A percentile compares a stretch with the other conserved stretches of the same genome.
Evolutionary conservation across 2,888 invertebrate species (phyloP).

Genomic region (Hipparchia semele): DNA sequence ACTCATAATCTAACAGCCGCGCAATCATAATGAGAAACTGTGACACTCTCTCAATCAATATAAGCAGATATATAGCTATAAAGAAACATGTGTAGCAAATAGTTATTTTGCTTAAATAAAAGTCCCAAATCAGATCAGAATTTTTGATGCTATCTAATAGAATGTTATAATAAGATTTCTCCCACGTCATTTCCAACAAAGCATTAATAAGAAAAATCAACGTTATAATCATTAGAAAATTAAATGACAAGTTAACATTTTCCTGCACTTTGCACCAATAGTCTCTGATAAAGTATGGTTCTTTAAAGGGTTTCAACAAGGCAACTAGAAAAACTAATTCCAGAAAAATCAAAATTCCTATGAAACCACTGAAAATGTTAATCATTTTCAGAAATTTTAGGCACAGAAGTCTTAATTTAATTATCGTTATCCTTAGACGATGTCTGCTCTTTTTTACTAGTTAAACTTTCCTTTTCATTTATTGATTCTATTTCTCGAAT

Average conservation of each 20-base stretch:
- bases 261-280: conserved; percentile 52
- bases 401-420: background rate
- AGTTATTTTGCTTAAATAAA: conserved; percentile 53
- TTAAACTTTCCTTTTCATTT: conserved; percentile 22
- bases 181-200: conserved; percentile 55
- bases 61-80: conserved; percentile 52
- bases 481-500: conserved; percentile 17
- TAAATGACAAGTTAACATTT: conserved; percentile 41
- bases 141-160: conserved; percentile 49
- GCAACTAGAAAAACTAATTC: conserved; percentile 55
- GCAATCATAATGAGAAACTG: conserved; percentile 55
- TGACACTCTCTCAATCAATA: conserved; percentile 57
- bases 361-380: conserved; percentile 53
- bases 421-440: background rate
- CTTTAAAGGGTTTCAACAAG: conserved; percentile 59
- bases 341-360: conserved; percentile 49
- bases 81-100: conserved; percentile 53
- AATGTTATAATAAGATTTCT: conserved; percentile 45
- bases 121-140: conserved; percentile 48
- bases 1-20: conserved; percentile 63
- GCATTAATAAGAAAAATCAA: conserved; percentile 48
- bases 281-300: conserved; percentile 59
- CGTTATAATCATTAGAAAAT: conserved; percentile 44
- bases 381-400: conserved; percentile 49
- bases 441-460: background rate